These are phyloP conservation scores for Micromys minutus DNA, from an alignment of 2,113 vertebrate species.

Conservation along the genomic window DNA sequence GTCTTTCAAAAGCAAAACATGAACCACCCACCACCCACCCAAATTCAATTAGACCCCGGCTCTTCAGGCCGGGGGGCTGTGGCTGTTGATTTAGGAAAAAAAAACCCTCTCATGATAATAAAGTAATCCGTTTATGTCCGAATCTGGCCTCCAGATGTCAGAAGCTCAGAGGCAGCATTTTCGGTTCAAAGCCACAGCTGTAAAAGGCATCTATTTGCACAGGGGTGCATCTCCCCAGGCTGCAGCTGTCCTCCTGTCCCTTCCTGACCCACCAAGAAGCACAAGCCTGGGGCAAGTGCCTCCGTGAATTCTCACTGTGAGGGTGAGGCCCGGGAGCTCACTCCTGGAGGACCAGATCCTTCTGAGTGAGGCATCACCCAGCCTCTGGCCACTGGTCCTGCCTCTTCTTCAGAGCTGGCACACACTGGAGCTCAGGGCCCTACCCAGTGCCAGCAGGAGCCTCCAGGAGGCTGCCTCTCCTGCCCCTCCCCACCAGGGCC, in stretches of 20 bases:
- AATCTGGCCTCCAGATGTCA: constrained; percentile 94
- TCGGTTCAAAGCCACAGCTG: constrained; percentile 86
- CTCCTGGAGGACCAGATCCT: background rate
- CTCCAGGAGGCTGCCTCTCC: background rate
- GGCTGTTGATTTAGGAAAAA: constrained; percentile 78
- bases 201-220: constrained; percentile 83
- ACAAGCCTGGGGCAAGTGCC: background rate
- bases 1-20: constrained; percentile 74
- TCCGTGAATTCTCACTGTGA: background rate
- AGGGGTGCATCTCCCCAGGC: constrained; percentile 56
- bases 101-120: constrained; percentile 78
- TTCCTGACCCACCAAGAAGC: background rate
- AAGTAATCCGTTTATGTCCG: constrained; percentile 82
- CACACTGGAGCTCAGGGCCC: background rate
- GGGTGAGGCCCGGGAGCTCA: background rate
- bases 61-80: constrained; percentile 72
- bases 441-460: background rate
- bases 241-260: constrained; percentile 3
- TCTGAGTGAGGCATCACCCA: background rate
- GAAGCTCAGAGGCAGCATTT: constrained; percentile 83
- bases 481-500: background rate
- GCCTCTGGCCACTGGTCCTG: background rate
- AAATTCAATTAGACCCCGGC: constrained; percentile 75
- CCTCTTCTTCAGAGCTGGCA: background rate
- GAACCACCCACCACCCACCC: constrained; percentile 64